Evolutionary conservation across 2,113 vertebrate species (phyloP).

Genomic region (Montifringilla adamsi): DNA sequence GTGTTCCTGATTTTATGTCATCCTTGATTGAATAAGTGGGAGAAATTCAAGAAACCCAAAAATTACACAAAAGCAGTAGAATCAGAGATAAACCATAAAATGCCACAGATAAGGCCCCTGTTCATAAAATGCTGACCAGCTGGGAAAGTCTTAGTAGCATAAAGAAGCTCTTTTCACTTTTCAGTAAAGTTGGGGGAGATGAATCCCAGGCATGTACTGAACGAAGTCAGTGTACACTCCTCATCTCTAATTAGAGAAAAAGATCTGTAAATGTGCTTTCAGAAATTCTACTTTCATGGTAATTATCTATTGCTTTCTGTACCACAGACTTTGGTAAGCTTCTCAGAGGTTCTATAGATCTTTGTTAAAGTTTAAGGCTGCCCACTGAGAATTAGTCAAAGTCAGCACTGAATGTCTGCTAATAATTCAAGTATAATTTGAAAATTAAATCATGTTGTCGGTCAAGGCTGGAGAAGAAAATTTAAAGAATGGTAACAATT

Average conservation of each 20-base stretch:
- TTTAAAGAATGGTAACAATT: background rate
- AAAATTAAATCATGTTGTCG: background rate
- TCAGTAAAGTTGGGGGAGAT: background rate
- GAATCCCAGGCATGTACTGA: background rate
- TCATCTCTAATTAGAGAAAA: background rate
- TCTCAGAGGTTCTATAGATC: background rate
- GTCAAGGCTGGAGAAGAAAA: background rate
- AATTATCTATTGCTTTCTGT: constrained; percentile 13
- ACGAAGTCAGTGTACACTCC: background rate
- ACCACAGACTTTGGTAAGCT: background rate
- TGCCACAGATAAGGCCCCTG: background rate
- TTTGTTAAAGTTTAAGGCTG: background rate
- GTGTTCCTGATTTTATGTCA: background rate
- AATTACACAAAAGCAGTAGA: background rate
- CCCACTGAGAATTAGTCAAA: constrained; percentile 10
- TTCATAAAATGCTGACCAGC: background rate
- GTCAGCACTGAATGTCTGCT: background rate
- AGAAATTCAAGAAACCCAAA: background rate
- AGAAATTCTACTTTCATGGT: background rate
- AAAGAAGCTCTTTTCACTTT: background rate
- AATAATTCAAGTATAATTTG: constrained; percentile 30
- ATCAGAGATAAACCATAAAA: background rate
- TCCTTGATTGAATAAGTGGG: background rate
- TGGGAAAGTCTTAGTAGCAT: background rate
- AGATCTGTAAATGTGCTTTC: background rate